These are phyloP conservation scores for Galbula dea DNA, from an alignment of 2,113 vertebrate genomes.

Conservation along the genomic window DNA sequence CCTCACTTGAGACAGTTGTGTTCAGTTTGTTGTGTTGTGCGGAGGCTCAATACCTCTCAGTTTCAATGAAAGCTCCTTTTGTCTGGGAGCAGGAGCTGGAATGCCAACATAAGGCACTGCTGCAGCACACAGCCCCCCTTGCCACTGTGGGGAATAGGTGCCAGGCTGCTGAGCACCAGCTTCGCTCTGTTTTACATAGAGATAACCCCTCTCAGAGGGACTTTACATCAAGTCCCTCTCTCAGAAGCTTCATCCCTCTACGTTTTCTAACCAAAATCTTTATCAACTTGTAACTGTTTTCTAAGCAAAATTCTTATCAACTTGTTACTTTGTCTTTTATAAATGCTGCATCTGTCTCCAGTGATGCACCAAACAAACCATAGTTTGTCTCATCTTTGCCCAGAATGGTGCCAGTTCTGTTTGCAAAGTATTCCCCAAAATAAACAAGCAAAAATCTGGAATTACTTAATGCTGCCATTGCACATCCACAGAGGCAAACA, in stretches of 20 bases:
- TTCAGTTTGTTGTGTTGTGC: not conserved
- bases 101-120: not conserved
- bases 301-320: not conserved
- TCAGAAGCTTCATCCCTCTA: accelerated
- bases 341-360: not conserved
- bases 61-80: constrained; percentile 41
- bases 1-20: not conserved
- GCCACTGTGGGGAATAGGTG: not conserved
- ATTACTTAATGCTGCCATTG: not conserved
- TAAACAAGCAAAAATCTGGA: not conserved
- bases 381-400: not conserved
- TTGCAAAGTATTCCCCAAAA: not conserved
- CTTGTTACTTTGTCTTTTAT: not conserved
- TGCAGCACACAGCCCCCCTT: not conserved
- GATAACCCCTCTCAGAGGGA: not conserved
- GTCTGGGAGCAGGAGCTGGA: not conserved
- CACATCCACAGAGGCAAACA: not conserved
- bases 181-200: not conserved
- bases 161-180: not conserved
- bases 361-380: not conserved
- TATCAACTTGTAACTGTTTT: not conserved
- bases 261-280: not conserved
- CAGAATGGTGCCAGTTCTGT: not conserved
- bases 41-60: not conserved
- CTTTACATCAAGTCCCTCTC: too few species aligned